Evolutionary conservation across 2,888 invertebrate genomes (phyloP), one percentile per base, ranked within the genome.

Genomic region (Drosophila sordidapex): DNA sequence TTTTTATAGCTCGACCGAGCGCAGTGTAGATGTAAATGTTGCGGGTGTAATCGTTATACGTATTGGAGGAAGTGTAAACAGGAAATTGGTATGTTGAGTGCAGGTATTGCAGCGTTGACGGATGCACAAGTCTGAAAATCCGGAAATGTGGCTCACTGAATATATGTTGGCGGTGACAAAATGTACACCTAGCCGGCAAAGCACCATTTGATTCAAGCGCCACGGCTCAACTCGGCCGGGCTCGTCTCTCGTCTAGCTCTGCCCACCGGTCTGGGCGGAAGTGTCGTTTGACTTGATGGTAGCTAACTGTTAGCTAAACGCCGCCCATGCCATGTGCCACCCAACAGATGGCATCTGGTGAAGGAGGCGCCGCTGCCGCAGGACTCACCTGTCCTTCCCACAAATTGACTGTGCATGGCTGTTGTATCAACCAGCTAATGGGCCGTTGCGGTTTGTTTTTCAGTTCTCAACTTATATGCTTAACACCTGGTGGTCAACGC

Each of bases 61-160:
- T 57, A 40, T 38, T 67, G 33, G 38, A 33, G 33, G 36, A 63
- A 40, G 52, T 27, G 38, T 27, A 29, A 33, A 25, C 48, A 43
- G 59, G 40, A 67, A 60, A 67, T 72, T 54, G 33, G 53, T 64
- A 33, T 68, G 61, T 36, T 31, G 51, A 33, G 53, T 69, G 57
- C 48, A 60, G 52, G 65, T 56, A 60, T 51, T 66, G 76, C 51
- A 54, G n/a, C 51, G 66, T 62, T 57, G 70, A 73, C 79, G 86
- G 83, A 86, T 79, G 76, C 70, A 66, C 64, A 52, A 70, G 76
- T 76, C 83, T 72, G 79, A 62, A 71, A 79, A 79, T 75, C 86
- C 86, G 86, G 88, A 88, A 86, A 86, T 85, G 86, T 85, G 87
- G 77, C 77, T 80, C 74, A 79, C 83, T 81, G 72, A 81, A 84